These are phyloP conservation scores for Bradynema listronoti DNA, from an alignment of 1,140 invertebrate species.

Conservation along the genomic window DNA sequence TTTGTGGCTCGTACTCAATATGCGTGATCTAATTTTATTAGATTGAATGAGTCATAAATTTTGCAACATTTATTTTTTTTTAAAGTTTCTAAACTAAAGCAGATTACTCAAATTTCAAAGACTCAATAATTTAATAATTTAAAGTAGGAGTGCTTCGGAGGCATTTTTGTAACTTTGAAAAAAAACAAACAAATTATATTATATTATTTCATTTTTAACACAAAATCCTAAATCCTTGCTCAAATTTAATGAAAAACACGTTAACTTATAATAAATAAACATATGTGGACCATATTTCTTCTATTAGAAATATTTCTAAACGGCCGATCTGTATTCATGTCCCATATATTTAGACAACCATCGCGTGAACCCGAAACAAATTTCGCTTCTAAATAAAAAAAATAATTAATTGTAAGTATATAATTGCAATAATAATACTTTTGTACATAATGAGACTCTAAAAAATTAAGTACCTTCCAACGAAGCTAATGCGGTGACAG, in stretches of 20 bases:
- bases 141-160: too few species aligned
- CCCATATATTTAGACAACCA: conserved; percentile 21
- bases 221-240: too few species aligned
- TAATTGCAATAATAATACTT: not conserved
- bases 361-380: conserved; percentile 32
- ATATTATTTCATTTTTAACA: too few species aligned
- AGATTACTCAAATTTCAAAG: not conserved
- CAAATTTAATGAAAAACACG: too few species aligned
- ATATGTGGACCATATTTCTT: conserved; percentile 29
- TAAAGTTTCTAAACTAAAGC: not conserved
- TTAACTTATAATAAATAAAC: too few species aligned
- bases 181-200: too few species aligned
- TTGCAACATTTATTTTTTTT: conserved; percentile 1
- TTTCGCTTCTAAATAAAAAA: conserved; percentile 18
- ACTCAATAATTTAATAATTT: too few species aligned
- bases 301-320: conserved; percentile 14
- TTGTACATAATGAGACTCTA: conserved; percentile 2
- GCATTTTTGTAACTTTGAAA: too few species aligned
- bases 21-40: conserved; percentile 11
- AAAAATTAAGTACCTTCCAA: conserved; percentile 31
- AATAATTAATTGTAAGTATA: not conserved
- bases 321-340: conserved; percentile 11
- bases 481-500: conserved; percentile 25
- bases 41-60: not conserved
- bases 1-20: conserved; percentile 25